Conservation (phyloP, 2,113 vertebrate genomes). For the Herpetotheres cachinnans region DNA sequence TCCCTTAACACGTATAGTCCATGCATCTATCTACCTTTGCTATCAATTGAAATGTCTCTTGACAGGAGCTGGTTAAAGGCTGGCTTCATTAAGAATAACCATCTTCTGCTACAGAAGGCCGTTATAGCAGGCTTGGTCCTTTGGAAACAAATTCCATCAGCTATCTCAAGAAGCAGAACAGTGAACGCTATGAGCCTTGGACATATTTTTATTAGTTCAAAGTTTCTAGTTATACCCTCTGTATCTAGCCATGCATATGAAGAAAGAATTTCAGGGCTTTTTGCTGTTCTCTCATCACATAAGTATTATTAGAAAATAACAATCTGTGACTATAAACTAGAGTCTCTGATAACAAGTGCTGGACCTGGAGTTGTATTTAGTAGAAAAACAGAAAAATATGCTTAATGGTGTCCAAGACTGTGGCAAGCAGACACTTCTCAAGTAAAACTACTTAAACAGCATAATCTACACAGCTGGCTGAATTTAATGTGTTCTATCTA, state of each 20-base stretch:
- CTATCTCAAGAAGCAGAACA: not conserved
- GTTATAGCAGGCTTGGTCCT: not conserved
- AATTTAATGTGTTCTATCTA: not conserved
- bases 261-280: not conserved
- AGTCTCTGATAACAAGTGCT: not conserved
- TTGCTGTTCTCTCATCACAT: not conserved
- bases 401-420: not conserved
- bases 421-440: not conserved
- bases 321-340: not conserved
- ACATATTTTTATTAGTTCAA: not conserved
- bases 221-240: not conserved
- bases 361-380: not conserved
- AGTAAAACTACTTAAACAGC: not conserved
- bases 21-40: not conserved
- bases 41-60: not conserved
- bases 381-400: not conserved
- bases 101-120: not conserved
- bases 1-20: not conserved
- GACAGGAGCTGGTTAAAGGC: not conserved
- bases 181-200: not conserved
- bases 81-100: not conserved
- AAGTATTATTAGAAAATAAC: not conserved
- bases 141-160: not conserved
- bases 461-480: not conserved
- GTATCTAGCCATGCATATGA: not conserved